phyloP scores from a whole-genome alignment of 2,113 vertebrate genomes.

The Varanus komodoensis region DNA sequence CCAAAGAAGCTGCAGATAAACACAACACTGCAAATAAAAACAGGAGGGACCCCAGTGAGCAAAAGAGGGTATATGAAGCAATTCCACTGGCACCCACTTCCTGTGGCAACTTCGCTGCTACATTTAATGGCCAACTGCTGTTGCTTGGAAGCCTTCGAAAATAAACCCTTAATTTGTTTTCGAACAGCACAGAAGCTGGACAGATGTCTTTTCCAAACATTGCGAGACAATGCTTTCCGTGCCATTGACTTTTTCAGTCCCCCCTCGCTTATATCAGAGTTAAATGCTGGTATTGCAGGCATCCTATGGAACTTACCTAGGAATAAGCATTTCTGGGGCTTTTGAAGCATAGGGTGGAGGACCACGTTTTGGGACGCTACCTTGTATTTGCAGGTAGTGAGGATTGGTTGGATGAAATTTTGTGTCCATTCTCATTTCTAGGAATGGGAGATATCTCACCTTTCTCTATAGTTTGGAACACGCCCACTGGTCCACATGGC shows the following conservation, averaged over 20 bases:
- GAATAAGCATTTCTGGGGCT: background rate
- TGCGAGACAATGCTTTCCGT: background rate
- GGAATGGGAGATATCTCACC: background rate
- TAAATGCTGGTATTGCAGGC: background rate
- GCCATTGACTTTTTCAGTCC: constrained; percentile 32
- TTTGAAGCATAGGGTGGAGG: too few species aligned
- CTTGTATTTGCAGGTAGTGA: too few species aligned
- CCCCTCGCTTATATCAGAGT: fast-evolving
- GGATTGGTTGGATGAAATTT: background rate
- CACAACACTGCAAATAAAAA: constrained; percentile 59
- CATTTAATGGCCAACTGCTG: constrained; percentile 78
- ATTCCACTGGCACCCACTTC: constrained; percentile 58
- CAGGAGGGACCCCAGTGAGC: constrained; percentile 54
- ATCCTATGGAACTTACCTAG: background rate
- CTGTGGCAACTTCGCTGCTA: constrained; percentile 72
- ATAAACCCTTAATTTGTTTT: constrained; percentile 83
- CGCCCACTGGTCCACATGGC: background rate
- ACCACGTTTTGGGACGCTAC: too few species aligned
- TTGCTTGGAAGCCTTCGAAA: constrained; percentile 79
- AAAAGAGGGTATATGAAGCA: constrained; percentile 48
- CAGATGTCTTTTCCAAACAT: constrained; percentile 62
- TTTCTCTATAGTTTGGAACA: background rate
- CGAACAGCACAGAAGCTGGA: constrained; percentile 66
- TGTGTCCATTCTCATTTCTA: background rate
- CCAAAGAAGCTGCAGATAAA: background rate